These are phyloP conservation scores for Arctocebus calabarensis DNA, from an alignment of 2,797 vertebrate genomes.

Conservation along the genomic window DNA sequence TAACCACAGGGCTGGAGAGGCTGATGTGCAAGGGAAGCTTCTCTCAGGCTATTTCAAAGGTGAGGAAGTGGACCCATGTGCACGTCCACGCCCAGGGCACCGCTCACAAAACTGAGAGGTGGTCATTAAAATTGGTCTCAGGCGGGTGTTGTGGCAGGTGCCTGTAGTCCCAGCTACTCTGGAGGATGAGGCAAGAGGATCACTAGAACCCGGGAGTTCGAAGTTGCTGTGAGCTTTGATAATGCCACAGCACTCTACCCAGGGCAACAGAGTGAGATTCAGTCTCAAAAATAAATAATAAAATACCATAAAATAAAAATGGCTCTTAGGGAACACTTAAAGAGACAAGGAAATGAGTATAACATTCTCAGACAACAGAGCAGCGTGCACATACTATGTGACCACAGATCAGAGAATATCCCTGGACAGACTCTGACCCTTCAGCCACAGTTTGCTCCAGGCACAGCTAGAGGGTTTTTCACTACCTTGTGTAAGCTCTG, in stretches of 20 bases:
- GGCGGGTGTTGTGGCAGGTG: too few relatives aligned
- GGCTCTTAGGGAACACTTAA: rapidly evolving
- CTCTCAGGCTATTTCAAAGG: rapidly evolving
- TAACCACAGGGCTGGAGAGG: rapidly evolving
- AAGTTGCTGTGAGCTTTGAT: too few relatives aligned
- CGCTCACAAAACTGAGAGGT: rapidly evolving
- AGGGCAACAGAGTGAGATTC: too few relatives aligned
- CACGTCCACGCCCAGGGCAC: neutral
- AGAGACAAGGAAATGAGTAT: rapidly evolving
- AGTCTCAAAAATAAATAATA: too few relatives aligned
- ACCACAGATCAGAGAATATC: rapidly evolving
- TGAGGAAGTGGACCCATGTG: neutral
- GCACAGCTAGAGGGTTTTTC: rapidly evolving
- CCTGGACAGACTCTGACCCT: rapidly evolving
- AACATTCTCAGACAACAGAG: rapidly evolving
- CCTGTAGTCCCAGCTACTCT: too few relatives aligned
- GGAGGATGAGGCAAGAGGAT: too few relatives aligned
- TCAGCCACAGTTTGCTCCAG: rapidly evolving
- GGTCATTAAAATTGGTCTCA: neutral
- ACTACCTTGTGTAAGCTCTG: rapidly evolving
- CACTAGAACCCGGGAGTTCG: too few relatives aligned
- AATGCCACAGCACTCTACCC: too few relatives aligned
- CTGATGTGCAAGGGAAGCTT: rapidly evolving
- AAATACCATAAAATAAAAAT: neutral
- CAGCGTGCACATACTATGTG: rapidly evolving